Evolutionary conservation across 1,140 invertebrate species (phyloP), one percentile per base, ranked within the genome.

Genomic region (Eumaeus atala): DNA sequence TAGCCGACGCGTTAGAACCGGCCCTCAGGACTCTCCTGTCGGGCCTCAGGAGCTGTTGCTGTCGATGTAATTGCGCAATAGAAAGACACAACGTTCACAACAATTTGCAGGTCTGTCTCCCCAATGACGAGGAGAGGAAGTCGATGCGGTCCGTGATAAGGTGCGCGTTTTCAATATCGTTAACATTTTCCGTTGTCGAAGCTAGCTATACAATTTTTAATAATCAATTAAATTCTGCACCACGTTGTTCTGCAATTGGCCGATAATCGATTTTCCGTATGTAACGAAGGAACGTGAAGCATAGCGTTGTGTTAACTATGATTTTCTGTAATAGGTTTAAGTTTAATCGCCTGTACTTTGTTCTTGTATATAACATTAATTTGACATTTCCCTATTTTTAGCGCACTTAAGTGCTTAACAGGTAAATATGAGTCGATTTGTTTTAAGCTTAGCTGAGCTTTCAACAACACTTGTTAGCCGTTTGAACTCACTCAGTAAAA

Each of bases 61-160:
- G 74, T 67, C 70, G 76, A 28, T 84, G 81, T 61, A 78, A 70
- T 54, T 79, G 77, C 58, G 51, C 64, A 40, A 44, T 64, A 67
- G 70, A 66, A 49, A 73, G 80, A 54, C 78, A 72, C 63, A 68
- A 72, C 63, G 62, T 71, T 69, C 77, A 86, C 64, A 88, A 88
- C 65, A 89, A 88, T 78, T 84, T 90, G 68, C 88, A 89, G 79
- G 88, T 90, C 73, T 89, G 88, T 84, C 80, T 89, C 66, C 72
- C 77, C 71, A 28, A 28, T 28, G 78, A 77, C 56, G 77, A 83
- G 62, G 81, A 81, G 72, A 86, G 83, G 76, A 88, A 88, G 72
- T 82, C 87, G 48, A 87, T 91, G 83, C 86, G 90, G 54, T 91
- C 91, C 42, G 90, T 92, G 48, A 90, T 91, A 69, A 92, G 90